These are phyloP conservation scores for Cynopterus brachyotis DNA, from an alignment of 2,113 vertebrate genomes.

Conservation along the genomic window DNA sequence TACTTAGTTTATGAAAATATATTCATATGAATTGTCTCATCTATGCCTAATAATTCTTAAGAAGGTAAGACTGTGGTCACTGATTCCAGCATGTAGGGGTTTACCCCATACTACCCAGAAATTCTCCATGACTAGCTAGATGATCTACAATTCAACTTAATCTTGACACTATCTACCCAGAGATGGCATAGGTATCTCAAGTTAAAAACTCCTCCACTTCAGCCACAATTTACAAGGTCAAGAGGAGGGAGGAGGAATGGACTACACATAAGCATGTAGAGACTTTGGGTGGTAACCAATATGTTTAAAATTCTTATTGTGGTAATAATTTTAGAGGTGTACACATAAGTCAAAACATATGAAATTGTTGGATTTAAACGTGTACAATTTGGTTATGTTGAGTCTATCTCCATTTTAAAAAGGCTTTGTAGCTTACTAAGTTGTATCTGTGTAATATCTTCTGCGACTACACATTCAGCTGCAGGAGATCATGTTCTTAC, in stretches of 20 bases:
- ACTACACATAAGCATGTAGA: not conserved
- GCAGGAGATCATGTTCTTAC: not conserved
- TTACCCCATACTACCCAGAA: not conserved
- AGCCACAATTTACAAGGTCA: not conserved
- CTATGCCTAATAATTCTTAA: not conserved
- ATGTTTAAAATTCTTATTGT: not conserved
- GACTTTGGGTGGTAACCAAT: not conserved
- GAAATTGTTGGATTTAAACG: not conserved
- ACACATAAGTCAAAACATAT: not conserved
- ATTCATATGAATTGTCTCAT: not conserved
- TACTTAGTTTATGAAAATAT: not conserved
- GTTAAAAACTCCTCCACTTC: not conserved
- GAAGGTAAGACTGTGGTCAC: not conserved
- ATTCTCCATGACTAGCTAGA: not conserved
- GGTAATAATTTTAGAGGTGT: not conserved
- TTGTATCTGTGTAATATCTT: not conserved
- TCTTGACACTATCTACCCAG: not conserved
- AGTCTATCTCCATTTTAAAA: not conserved
- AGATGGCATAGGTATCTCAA: not conserved
- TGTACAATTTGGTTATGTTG: not conserved
- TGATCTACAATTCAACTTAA: not conserved
- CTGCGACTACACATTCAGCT: not conserved
- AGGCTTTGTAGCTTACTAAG: not conserved
- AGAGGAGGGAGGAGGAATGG: not conserved
- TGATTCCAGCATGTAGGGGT: not conserved